A percentile compares a stretch with the other conserved stretches of the same genome.
phyloP scores from a whole-genome alignment of 2,113 vertebrate species.

The Triplophysa rosa region DNA sequence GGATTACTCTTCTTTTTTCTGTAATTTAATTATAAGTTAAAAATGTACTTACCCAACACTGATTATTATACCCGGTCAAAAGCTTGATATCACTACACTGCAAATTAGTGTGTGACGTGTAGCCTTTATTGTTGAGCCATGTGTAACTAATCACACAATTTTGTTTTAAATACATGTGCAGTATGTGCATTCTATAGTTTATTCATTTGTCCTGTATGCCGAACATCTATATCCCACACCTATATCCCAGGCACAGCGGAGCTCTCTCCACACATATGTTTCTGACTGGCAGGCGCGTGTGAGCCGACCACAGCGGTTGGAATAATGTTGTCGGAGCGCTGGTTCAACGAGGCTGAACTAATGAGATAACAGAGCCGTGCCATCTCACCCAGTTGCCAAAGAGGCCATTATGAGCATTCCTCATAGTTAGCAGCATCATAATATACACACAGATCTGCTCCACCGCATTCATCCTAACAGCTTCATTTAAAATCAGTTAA shows the following conservation, averaged over 20 bases:
- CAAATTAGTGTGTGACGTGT: too few species aligned
- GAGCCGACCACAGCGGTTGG: conserved; percentile 47
- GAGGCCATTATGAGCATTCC: conserved; percentile 55
- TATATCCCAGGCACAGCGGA: not conserved
- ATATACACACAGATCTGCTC: conserved; percentile 53
- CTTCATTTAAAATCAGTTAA: conserved; percentile 48
- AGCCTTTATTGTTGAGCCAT: too few species aligned
- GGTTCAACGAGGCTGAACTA: conserved; percentile 66
- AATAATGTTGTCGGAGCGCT: conserved; percentile 62
- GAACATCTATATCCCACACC: not conserved
- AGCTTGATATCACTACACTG: too few species aligned
- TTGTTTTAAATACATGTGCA: too few species aligned
- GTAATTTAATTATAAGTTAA: too few species aligned
- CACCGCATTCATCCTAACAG: conserved; percentile 38
- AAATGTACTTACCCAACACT: too few species aligned
- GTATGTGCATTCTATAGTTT: too few species aligned
- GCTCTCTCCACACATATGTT: conserved; percentile 39
- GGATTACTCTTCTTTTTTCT: too few species aligned
- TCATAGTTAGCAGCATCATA: conserved; percentile 57
- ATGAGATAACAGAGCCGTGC: conserved; percentile 60
- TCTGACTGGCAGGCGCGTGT: conserved; percentile 54
- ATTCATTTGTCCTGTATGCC: too few species aligned
- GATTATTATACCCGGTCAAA: too few species aligned
- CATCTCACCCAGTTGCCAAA: conserved; percentile 56
- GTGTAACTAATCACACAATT: too few species aligned